phyloP scores from a whole-genome alignment of 2,888 invertebrate genomes.

The Andrena haemorrhoa region DNA sequence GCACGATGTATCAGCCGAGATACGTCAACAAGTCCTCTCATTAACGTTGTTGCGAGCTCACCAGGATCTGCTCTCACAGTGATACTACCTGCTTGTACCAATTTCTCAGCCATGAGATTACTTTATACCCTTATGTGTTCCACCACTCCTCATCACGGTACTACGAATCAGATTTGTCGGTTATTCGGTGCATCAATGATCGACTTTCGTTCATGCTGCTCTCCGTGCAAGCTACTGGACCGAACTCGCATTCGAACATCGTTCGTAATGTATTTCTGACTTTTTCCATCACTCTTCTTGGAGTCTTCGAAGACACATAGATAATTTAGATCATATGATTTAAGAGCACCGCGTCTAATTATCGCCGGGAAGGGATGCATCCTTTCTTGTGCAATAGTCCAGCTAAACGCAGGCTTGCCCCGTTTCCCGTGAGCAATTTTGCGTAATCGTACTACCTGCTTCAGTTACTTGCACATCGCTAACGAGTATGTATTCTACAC shows the following conservation, averaged over 20 bases:
- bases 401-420: conserved; percentile 72
- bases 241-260: neutral
- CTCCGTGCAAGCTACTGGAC: neutral
- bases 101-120: conserved; percentile 60
- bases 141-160: neutral
- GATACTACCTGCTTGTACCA: conserved; percentile 48
- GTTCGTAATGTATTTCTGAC: neutral
- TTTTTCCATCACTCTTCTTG: neutral
- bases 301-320: neutral
- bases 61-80: conserved; percentile 52
- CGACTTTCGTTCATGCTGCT: neutral
- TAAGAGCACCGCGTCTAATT: conserved; percentile 18
- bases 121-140: conserved; percentile 27
- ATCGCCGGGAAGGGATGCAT: conserved; percentile 58
- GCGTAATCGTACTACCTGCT: conserved; percentile 74
- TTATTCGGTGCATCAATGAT: conserved; percentile 38
- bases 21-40: conserved; percentile 51
- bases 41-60: conserved; percentile 48
- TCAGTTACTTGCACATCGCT: conserved; percentile 49
- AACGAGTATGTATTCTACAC: conserved; percentile 59
- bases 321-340: neutral
- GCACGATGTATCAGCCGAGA: conserved; percentile 45
- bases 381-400: conserved; percentile 71
- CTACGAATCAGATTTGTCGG: conserved; percentile 21
- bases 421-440: conserved; percentile 81